Evolutionary conservation across 2,797 vertebrate species (phyloP), one percentile per base, ranked within the genome.

Genomic region (Onychomys leucogaster): DNA sequence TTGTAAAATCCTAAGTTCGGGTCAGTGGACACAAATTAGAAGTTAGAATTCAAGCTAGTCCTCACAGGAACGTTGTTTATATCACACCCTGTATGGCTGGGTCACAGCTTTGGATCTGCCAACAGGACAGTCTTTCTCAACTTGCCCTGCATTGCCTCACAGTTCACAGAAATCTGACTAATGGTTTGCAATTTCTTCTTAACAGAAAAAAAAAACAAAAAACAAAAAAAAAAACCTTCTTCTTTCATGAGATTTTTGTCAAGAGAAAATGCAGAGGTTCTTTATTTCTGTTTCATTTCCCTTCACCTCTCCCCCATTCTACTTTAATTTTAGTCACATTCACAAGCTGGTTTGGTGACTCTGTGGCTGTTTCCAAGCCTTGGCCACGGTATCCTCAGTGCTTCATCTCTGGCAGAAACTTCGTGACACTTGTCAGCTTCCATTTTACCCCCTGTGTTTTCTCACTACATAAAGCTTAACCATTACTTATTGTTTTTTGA

Each of bases 181-280:
- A 85, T 96, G 96, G 92, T 76, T 82, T 97, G 89, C 23, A 97
- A 92, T 98, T 98, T 97, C 73, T 94, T 97, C 97, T 97, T 97
- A n/a, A n/a, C n/a, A n/a, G n/a, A n/a, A n/a, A n/a, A n/a, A n/a
- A n/a, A n/a, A n/a, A n/a, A n/a, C n/a, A n/a, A n/a, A n/a, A n/a
- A n/a, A n/a, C n/a, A n/a, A n/a, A n/a, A n/a, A n/a, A n/a, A n/a
- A n/a, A n/a, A n/a, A n/a, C n/a, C n/a, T 98, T 97, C 73, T 94
- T 97, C 97, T 97, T 97, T 97, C 98, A 98, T 98, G 98, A 98
- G 89, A 95, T 97, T 97, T 87, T 89, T 98, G 97, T 97, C 97
- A 96, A 93, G 91, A 94, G 81, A 87, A 94, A 97, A 97, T 55
- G 82, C 83, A 97, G 96, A 96, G 76, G 14, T 69, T 94, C 37